Evolutionary conservation across 2,113 vertebrate species (phyloP).

Genomic region (Rattus norvegicus): DNA sequence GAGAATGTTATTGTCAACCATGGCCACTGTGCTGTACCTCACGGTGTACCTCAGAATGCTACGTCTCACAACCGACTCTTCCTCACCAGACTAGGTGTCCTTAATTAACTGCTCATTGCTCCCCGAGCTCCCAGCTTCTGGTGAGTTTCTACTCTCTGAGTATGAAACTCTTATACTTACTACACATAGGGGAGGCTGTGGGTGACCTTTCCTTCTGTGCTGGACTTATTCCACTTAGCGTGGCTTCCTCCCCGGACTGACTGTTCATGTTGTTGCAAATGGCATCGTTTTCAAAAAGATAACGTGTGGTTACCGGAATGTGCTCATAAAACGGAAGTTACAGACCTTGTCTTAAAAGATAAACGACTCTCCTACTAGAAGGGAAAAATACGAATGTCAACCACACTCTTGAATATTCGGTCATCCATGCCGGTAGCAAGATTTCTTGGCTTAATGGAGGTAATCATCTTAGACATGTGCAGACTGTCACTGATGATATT

Average conservation of each 20-base stretch:
- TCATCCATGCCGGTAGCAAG: neutral
- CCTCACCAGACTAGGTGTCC: too few relatives aligned
- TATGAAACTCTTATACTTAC: neutral
- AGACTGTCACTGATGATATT: constrained; percentile 31
- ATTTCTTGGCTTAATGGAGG: constrained; percentile 48
- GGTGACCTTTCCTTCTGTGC: neutral
- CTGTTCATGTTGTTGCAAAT: neutral
- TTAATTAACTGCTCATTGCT: neutral
- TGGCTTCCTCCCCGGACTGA: neutral
- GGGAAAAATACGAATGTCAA: neutral
- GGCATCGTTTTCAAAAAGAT: neutral
- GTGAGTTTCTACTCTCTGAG: neutral
- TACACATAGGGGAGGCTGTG: neutral
- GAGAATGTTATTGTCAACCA: neutral
- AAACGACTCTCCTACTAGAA: constrained; percentile 26
- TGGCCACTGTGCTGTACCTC: neutral
- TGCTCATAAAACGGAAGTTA: constrained; percentile 50
- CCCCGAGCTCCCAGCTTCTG: neutral
- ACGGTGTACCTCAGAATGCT: too few relatives aligned
- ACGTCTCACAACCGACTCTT: neutral
- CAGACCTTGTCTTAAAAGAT: neutral
- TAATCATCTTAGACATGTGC: neutral
- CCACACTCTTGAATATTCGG: constrained; percentile 22
- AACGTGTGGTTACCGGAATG: neutral
- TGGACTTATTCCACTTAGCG: neutral